phyloP scores from a whole-genome alignment of 2,888 invertebrate species.

The Neoitamus cyanurus region DNA sequence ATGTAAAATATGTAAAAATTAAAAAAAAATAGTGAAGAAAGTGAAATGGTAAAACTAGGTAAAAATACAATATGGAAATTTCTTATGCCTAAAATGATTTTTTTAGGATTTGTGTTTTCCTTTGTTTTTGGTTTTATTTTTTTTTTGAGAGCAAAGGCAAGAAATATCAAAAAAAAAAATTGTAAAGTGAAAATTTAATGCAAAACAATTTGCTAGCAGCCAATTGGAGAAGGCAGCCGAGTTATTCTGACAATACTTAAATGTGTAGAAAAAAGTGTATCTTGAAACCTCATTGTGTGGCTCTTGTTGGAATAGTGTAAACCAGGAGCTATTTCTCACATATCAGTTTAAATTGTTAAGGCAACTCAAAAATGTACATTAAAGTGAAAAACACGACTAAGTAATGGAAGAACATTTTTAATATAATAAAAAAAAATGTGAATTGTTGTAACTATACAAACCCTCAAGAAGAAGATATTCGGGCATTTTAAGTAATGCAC shows the following conservation, averaged over 20 bases:
- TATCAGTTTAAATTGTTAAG: neutral
- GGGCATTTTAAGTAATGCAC: no score
- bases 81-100: no score
- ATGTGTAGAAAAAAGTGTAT: neutral
- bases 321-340: neutral
- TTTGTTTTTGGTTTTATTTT: no score
- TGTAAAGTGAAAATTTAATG: neutral
- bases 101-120: no score
- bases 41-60: no score
- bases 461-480: no score
- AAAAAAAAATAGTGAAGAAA: no score
- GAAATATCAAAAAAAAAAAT: neutral
- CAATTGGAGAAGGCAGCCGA: constrained; percentile 21
- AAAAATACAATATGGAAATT: no score
- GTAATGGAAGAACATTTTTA: no score
- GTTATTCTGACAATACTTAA: neutral
- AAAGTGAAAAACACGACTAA: no score
- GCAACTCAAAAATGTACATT: neutral
- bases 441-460: no score
- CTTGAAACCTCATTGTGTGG: neutral
- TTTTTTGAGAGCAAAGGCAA: neutral
- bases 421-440: neutral
- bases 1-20: neutral
- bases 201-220: neutral
- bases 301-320: neutral